These are phyloP conservation scores for Ooceraea biroi DNA, from an alignment of 1,140 invertebrate species.

Conservation along the genomic window DNA sequence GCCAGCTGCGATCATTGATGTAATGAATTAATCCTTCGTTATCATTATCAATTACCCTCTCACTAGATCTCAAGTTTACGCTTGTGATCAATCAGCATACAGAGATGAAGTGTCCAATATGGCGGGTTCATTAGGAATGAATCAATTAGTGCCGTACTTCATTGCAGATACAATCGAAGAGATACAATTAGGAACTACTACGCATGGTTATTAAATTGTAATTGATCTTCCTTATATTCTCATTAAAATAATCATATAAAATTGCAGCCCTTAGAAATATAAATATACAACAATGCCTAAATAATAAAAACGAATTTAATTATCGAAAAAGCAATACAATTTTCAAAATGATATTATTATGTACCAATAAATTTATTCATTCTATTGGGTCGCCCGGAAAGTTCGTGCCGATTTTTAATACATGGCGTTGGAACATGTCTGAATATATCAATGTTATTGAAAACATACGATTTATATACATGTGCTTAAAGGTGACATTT, in stretches of 20 bases:
- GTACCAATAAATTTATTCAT: neutral
- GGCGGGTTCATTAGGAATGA: constrained; percentile 71
- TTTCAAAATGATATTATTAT: neutral
- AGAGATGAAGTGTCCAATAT: constrained; percentile 49
- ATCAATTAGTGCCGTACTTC: constrained; percentile 71
- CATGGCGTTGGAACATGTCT: too few relatives aligned
- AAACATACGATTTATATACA: too few relatives aligned
- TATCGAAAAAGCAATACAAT: neutral
- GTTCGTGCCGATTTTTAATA: too few relatives aligned
- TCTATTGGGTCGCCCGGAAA: too few relatives aligned
- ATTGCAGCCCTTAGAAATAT: neutral
- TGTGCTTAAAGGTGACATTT: too few relatives aligned
- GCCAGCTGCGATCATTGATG: constrained; percentile 10
- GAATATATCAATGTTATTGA: too few relatives aligned
- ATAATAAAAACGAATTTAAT: neutral
- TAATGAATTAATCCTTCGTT: constrained; percentile 61
- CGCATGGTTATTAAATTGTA: constrained; percentile 65
- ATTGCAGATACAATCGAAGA: constrained; percentile 65
- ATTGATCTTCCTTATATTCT: constrained; percentile 47
- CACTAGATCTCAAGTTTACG: constrained; percentile 47
- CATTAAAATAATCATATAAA: neutral
- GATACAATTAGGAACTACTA: constrained; percentile 64
- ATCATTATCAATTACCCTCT: constrained; percentile 64
- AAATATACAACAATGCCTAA: too few relatives aligned
- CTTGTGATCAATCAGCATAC: constrained; percentile 21